Conservation (phyloP, 2,797 vertebrate species). For the Enteromius unitaeniatus region DNA sequence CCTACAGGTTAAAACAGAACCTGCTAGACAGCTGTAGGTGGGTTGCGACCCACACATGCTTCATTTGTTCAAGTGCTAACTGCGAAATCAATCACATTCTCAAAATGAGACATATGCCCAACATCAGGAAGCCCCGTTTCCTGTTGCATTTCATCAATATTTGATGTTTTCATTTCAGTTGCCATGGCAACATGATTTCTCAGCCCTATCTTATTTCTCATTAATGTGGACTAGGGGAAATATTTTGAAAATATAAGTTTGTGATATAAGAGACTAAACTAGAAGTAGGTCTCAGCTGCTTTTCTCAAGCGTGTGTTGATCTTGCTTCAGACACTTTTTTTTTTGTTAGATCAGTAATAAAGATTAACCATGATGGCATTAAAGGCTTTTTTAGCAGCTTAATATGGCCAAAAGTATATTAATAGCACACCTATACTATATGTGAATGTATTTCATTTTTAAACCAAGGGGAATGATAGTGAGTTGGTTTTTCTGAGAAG, state of each 20-base stretch:
- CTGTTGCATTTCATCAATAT: slow-evolving; percentile 62
- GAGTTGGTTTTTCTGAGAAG: neutral
- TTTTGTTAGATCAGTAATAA: neutral
- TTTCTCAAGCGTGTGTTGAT: neutral
- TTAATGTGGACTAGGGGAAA: slow-evolving; percentile 3
- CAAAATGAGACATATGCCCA: slow-evolving; percentile 33
- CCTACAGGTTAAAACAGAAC: slow-evolving; percentile 8
- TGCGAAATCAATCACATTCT: neutral
- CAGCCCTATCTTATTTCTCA: slow-evolving; percentile 23
- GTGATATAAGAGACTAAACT: slow-evolving; percentile 12
- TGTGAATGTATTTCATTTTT: neutral
- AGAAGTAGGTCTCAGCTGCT: slow-evolving; percentile 5
- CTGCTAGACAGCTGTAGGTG: neutral
- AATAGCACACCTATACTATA: neutral
- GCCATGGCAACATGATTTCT: slow-evolving; percentile 56
- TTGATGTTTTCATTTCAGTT: slow-evolving; percentile 62
- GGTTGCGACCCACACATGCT: neutral
- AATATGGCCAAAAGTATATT: neutral
- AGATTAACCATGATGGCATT: neutral
- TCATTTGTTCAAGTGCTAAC: slow-evolving; percentile 16
- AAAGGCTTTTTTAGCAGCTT: neutral
- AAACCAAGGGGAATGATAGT: neutral
- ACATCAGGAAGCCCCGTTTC: slow-evolving; percentile 6
- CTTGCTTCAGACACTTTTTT: neutral
- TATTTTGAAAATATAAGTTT: neutral